phyloP scores from a whole-genome alignment of 1,140 invertebrate species.

The honey bee (Apis mellifera) region Amel_HAv3.1 CM009933.2:10244501-10245000 shows the following conservation, averaged over 20 bases:
- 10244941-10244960: conserved; percentile 2
- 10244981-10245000: conserved; percentile 60
- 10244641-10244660: conserved; percentile 91
- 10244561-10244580: conserved; percentile 6
- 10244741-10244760: conserved; percentile 84
- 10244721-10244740: not conserved
- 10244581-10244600: conserved; percentile 88
- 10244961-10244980: conserved; percentile 13
- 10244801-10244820: conserved; percentile 88
- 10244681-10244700: not conserved
- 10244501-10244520: conserved; percentile 38
- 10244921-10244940: conserved; percentile 15
- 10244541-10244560: too few species aligned
- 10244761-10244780: conserved; percentile 85
- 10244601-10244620: conserved; percentile 87
- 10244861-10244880: conserved; percentile 70
- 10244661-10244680: conserved; percentile 37
- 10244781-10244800: conserved; percentile 89
- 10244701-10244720: not conserved
- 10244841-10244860: conserved; percentile 71
- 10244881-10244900: conserved; percentile 61
- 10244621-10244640: conserved; percentile 89
- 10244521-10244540: too few species aligned
- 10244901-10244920: conserved; percentile 71
- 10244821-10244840: conserved; percentile 82